phyloP scores from a whole-genome alignment of 2,113 vertebrate genomes.

The Natator depressus region DNA sequence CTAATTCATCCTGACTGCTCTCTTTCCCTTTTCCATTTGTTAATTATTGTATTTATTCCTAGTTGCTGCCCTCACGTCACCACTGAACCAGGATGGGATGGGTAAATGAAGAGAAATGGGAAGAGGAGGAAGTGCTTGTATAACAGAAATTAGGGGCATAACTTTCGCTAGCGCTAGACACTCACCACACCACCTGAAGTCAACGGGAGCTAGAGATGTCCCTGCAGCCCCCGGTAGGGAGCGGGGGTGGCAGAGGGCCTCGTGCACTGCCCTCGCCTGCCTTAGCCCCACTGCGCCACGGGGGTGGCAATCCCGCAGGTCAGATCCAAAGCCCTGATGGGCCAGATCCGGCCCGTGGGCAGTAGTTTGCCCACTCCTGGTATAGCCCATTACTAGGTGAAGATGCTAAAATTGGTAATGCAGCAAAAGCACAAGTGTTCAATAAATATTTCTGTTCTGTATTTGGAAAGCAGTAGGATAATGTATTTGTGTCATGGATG shows the following conservation, averaged over 20 bases:
- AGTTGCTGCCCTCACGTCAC: not conserved
- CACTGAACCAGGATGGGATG: not conserved
- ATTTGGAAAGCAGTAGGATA: not conserved
- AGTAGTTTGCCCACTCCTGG: no score
- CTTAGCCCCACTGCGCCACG: no score
- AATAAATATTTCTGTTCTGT: not conserved
- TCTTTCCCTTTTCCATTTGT: not conserved
- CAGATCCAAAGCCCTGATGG: no score
- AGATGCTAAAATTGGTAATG: not conserved
- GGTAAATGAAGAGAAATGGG: not conserved
- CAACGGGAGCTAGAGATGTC: not conserved
- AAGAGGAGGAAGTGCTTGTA: accelerated
- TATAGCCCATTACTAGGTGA: not conserved
- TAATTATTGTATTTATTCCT: not conserved
- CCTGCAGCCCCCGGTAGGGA: no score
- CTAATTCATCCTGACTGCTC: not conserved
- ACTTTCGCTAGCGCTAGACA: not conserved
- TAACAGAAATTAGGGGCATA: not conserved
- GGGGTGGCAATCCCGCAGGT: no score
- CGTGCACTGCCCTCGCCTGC: no score
- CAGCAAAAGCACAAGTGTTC: not conserved
- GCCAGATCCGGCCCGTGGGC: no score
- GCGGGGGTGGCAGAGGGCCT: no score
- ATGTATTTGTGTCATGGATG: accelerated
- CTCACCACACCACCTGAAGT: not conserved